Percentiles rank a stretch among this genome's conserved stretches.
These are phyloP conservation scores for Rhynchotus rufescens DNA, from an alignment of 2,797 vertebrate species.

Conservation along the genomic window DNA sequence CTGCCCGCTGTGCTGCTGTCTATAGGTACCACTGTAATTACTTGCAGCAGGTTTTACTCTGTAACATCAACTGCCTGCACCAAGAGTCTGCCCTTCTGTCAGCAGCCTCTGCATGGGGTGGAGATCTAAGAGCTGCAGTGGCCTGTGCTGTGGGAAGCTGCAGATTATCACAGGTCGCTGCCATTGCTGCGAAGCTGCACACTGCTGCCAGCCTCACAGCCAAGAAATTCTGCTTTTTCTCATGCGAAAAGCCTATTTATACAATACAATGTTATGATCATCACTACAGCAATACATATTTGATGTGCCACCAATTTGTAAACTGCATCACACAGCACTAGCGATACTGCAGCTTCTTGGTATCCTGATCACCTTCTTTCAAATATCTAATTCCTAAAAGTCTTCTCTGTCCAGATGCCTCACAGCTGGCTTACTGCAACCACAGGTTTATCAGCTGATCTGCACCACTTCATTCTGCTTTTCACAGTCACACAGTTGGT, in stretches of 20 bases:
- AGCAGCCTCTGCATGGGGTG: not conserved
- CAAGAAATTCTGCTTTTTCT: not conserved
- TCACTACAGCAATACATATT: not conserved
- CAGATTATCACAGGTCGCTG: not conserved
- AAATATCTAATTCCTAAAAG: not conserved
- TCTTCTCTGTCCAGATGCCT: not conserved
- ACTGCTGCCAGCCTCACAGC: rapidly evolving
- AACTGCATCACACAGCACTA: not conserved
- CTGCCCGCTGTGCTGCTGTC: rapidly evolving
- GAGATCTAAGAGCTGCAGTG: not conserved
- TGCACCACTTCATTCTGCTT: not conserved
- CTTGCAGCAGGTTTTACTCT: not conserved
- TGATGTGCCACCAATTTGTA: not conserved
- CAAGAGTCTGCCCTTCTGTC: not conserved
- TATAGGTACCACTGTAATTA: not conserved
- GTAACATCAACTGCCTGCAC: not conserved
- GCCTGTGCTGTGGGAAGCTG: not conserved
- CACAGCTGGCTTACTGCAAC: not conserved
- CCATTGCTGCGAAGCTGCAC: not conserved
- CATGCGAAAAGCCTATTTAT: not conserved
- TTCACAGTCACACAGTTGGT: not conserved
- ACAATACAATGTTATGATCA: not conserved
- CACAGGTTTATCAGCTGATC: not conserved
- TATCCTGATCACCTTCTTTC: not conserved
- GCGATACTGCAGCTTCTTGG: not conserved